Evolutionary conservation across 2,113 vertebrate genomes (phyloP).

Genomic region (Albula glossodonta): DNA sequence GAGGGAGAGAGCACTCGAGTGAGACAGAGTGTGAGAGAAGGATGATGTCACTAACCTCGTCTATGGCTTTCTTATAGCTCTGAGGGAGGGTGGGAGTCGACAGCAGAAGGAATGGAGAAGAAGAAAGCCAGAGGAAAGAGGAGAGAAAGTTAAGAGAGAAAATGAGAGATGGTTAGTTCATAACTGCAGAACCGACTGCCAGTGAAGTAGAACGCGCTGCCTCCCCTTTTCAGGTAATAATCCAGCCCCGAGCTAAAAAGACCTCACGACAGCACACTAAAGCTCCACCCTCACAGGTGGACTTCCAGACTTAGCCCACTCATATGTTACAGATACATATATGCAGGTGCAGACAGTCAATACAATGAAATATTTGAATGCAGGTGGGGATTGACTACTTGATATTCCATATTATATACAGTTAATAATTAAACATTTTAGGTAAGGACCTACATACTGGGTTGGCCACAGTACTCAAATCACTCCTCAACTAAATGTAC

Average conservation of each 20-base stretch:
- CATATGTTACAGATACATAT: not conserved
- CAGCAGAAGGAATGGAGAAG: slow-evolving; percentile 72
- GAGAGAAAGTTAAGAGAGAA: slow-evolving; percentile 73
- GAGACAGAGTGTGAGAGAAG: not conserved
- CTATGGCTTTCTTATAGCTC: slow-evolving; percentile 99
- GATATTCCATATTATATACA: not conserved
- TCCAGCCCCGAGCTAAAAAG: not conserved
- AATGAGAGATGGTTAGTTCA: slow-evolving; percentile 68
- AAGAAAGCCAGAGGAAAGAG: slow-evolving; percentile 60
- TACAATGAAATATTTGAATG: not conserved
- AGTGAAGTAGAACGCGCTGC: not conserved
- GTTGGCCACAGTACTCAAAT: no score
- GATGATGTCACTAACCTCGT: slow-evolving; percentile 84
- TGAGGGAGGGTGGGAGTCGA: slow-evolving; percentile 75
- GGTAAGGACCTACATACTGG: no score
- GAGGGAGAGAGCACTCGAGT: slow-evolving; percentile 26
- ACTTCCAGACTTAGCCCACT: not conserved
- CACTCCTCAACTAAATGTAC: no score
- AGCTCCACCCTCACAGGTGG: not conserved
- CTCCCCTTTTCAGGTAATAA: not conserved
- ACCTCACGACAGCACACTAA: not conserved
- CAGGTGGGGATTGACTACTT: not conserved
- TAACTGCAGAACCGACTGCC: slow-evolving; percentile 34
- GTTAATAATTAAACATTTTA: no score
- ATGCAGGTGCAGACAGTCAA: not conserved